These are phyloP conservation scores for Nyctibius bracteatus DNA, from an alignment of 2,113 vertebrate species.

Conservation along the genomic window DNA sequence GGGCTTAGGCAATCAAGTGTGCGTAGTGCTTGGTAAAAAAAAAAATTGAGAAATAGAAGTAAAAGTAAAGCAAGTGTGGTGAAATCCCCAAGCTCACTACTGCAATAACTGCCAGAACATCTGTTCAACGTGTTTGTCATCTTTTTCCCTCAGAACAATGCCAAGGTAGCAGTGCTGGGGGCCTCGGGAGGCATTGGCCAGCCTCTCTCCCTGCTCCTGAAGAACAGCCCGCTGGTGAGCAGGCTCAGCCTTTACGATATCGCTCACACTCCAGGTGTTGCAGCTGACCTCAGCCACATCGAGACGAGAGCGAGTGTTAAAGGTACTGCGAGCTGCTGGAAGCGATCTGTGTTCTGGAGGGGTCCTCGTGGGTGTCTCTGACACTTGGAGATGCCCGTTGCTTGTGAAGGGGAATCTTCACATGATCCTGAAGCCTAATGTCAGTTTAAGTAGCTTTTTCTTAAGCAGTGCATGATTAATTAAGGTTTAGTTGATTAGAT, in stretches of 20 bases:
- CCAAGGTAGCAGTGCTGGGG: slow-evolving; percentile 91
- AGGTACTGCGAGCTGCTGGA: slow-evolving; percentile 63
- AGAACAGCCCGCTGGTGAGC: slow-evolving; percentile 95
- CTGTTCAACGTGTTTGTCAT: neutral
- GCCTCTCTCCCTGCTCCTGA: slow-evolving; percentile 92
- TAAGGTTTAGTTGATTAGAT: neutral
- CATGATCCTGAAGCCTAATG: neutral
- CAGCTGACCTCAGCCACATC: slow-evolving; percentile 95
- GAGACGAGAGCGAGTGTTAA: slow-evolving; percentile 89
- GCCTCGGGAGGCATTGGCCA: slow-evolving; percentile 96
- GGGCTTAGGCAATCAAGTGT: neutral
- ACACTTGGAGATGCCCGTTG: rapidly evolving
- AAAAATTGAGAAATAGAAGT: neutral
- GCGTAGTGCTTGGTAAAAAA: neutral
- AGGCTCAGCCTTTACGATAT: slow-evolving; percentile 91
- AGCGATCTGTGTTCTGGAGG: rapidly evolving
- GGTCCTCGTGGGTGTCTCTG: neutral
- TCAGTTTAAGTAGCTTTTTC: neutral
- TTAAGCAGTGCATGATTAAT: neutral
- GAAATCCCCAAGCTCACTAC: neutral
- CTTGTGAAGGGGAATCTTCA: neutral
- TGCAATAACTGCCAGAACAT: neutral
- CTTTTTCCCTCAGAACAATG: slow-evolving; percentile 73
- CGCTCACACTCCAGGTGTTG: slow-evolving; percentile 92
- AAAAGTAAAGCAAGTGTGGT: neutral